Evolutionary conservation across 1,140 invertebrate genomes (phyloP), one percentile per base, ranked within the genome.

Genomic region (Rhizoglyphus robini): DNA sequence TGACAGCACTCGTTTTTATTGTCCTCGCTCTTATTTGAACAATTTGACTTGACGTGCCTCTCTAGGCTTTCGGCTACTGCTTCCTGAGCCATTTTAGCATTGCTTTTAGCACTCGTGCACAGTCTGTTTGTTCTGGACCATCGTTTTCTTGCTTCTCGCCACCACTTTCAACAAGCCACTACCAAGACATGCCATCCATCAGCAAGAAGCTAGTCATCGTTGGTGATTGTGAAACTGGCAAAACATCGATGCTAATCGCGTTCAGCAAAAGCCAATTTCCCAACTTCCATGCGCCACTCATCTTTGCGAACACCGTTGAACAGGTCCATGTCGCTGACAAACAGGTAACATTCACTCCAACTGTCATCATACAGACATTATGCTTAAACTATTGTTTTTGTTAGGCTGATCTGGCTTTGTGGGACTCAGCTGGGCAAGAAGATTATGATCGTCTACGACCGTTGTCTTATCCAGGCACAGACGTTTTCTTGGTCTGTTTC

Each of bases 131-230:
- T 25, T 58, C 11, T n/a, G n/a, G n/a, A n/a, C n/a, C n/a, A n/a
- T n/a, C n/a, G n/a, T n/a, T n/a, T n/a, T n/a, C n/a, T n/a, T n/a
- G n/a, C n/a, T n/a, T n/a, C n/a, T n/a, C n/a, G n/a, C n/a, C n/a
- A n/a, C n/a, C n/a, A n/a, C n/a, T n/a, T n/a, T n/a, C n/a, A n/a
- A n/a, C n/a, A n/a, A n/a, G n/a, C n/a, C n/a, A 3, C 41, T n/a
- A 65, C 29, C 51, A 31, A n/a, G 25, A 25, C 3, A 97, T 96
- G 93, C 90, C 92, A 80, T 90, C 92, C 77, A 96, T 96, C 79
- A 84, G 94, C 74, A 98, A 97, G 83, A 98, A 98, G 83, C 82
- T 98, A 78, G 95, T 99, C 72, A 96, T 99, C 78, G 95, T 99
- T 69, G 95, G 95, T 74, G 95, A 98, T 81, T 94, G 94, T 82